A percentile compares a stretch with the other conserved stretches of the same genome.
These are phyloP conservation scores for Phrynosoma blainvillii DNA, from an alignment of 2,113 vertebrate genomes.

Conservation along the genomic window DNA sequence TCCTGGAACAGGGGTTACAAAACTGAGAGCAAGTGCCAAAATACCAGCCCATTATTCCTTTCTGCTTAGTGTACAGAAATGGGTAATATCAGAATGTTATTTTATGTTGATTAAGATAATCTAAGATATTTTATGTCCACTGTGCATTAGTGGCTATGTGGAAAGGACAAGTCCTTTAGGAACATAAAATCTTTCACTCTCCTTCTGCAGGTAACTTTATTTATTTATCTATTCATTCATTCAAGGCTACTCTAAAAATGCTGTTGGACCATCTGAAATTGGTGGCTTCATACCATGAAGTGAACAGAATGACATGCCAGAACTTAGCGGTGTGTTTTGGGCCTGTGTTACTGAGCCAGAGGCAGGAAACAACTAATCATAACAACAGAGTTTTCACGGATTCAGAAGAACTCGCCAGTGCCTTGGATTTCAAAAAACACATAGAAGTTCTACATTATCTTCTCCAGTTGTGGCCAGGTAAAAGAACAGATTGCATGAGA, in stretches of 20 bases:
- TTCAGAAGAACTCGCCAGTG: constrained; percentile 95
- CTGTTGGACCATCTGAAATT: constrained; percentile 95
- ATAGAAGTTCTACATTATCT: constrained; percentile 98
- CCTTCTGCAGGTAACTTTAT: constrained; percentile 28
- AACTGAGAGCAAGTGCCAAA: background rate
- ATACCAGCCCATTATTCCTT: background rate
- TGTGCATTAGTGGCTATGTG: background rate
- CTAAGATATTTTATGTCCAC: too few relatives aligned
- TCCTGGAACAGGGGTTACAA: background rate
- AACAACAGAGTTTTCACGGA: constrained; percentile 95
- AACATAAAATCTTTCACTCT: background rate
- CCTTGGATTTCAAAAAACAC: constrained; percentile 98
- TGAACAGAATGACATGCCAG: constrained; percentile 99
- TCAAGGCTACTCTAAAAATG: constrained; percentile 89
- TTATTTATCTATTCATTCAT: constrained; percentile 30
- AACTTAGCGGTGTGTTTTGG: constrained; percentile 98
- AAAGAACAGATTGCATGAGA: constrained; percentile 21
- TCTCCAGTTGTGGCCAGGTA: constrained; percentile 98
- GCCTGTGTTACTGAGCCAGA: constrained; percentile 93
- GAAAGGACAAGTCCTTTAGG: background rate
- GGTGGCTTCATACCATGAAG: constrained; percentile 92
- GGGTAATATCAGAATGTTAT: background rate
- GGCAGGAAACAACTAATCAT: constrained; percentile 90
- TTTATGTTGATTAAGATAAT: background rate
- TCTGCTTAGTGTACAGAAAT: background rate